A percentile compares a stretch with the other conserved stretches of the same genome.
Conservation (phyloP, 2,888 invertebrate species). For the Ramazzottius varieornatus region DNA sequence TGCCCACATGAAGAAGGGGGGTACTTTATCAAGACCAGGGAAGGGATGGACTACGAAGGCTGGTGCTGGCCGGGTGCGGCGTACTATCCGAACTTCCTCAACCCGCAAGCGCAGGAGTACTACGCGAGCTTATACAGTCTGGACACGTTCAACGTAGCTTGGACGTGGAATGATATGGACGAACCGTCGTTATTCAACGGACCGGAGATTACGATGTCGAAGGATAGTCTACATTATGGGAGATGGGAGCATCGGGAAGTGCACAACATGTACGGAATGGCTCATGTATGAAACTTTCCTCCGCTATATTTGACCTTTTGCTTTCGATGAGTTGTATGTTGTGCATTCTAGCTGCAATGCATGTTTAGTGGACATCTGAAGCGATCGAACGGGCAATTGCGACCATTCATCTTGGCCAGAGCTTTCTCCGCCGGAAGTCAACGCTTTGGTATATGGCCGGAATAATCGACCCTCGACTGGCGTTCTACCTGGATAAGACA, state of each 20-base stretch:
- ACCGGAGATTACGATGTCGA: slow-evolving; percentile 89
- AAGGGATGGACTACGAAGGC: slow-evolving; percentile 79
- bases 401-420: slow-evolving; percentile 74
- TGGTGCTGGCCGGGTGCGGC: slow-evolving; percentile 99
- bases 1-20: slow-evolving; percentile 56
- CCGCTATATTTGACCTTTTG: too few relatives aligned
- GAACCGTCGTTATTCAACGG: slow-evolving; percentile 97
- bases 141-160: slow-evolving; percentile 38
- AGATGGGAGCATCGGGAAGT: slow-evolving; percentile 74
- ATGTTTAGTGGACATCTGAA: slow-evolving; percentile 31
- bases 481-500: too few relatives aligned
- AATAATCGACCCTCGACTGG: too few relatives aligned
- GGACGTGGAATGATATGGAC: slow-evolving; percentile 96
- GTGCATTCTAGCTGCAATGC: slow-evolving; percentile 25
- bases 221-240: slow-evolving; percentile 62
- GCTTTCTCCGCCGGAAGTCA: slow-evolving; percentile 79
- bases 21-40: slow-evolving; percentile 64
- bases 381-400: slow-evolving; percentile 35
- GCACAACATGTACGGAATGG: slow-evolving; percentile 70
- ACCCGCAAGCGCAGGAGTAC: slow-evolving; percentile 57
- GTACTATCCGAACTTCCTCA: slow-evolving; percentile 74
- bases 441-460: slow-evolving; percentile 27
- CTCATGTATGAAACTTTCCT: slow-evolving; percentile 28
- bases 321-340: slow-evolving; percentile 1
- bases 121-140: slow-evolving; percentile 40